Evolutionary conservation across 2,113 vertebrate species (phyloP).

Genomic region (Donacobius atricapilla): DNA sequence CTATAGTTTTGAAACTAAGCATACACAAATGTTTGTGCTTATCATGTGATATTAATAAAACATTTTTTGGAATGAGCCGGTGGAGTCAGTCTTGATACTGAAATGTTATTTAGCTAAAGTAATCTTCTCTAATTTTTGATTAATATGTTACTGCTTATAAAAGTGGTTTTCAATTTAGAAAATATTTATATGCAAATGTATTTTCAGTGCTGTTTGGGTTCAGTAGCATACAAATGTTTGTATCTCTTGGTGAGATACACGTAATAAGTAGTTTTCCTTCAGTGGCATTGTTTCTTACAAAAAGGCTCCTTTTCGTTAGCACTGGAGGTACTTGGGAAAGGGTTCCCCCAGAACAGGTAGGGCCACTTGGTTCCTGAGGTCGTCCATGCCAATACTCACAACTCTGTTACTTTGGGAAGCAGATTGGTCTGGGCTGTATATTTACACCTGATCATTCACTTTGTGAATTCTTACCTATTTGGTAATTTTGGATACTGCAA

Average conservation of each 20-base stretch:
- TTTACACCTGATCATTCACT: not conserved
- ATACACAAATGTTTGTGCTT: not conserved
- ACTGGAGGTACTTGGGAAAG: not conserved
- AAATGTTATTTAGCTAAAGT: not conserved
- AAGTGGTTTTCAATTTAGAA: not conserved
- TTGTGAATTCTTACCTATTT: not conserved
- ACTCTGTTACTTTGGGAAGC: not conserved
- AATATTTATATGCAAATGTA: not conserved
- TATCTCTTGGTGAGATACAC: not conserved
- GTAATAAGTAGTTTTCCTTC: not conserved
- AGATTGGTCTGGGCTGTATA: not conserved
- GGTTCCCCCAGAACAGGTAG: not conserved
- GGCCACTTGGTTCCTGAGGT: not conserved
- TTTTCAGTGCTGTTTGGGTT: not conserved
- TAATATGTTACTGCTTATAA: not conserved
- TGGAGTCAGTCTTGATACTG: not conserved
- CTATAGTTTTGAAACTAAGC: not conserved
- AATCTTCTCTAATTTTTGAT: not conserved
- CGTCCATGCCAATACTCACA: not conserved
- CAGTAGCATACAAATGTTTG: not conserved
- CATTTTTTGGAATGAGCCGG: accelerated
- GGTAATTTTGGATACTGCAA: conserved; percentile 11
- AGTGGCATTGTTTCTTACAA: not conserved
- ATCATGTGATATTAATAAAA: not conserved
- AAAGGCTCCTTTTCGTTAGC: not conserved